phyloP scores from a whole-genome alignment of 64 coral and sea anemone genomes.

The Montipora foliosa region DNA sequence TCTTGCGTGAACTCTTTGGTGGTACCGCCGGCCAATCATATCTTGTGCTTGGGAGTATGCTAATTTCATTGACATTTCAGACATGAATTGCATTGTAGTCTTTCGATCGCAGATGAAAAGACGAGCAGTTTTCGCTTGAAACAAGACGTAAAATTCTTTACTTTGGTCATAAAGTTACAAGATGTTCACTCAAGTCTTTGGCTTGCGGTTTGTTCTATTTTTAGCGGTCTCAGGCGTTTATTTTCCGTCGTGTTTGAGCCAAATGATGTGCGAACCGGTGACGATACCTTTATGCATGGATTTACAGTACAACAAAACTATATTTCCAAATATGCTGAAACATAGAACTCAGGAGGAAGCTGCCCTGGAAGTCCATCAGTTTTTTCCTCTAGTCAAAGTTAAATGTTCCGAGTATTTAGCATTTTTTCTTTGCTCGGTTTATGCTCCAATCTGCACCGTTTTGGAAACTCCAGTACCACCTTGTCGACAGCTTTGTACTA shows the following conservation, averaged over 20 bases:
- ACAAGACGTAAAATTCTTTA: background rate
- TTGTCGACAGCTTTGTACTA: constrained; percentile 64
- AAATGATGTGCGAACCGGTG: constrained; percentile 60
- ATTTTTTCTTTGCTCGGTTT: constrained; percentile 64
- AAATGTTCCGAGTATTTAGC: constrained; percentile 63
- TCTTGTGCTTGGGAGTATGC: constrained; percentile 21
- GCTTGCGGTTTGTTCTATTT: constrained; percentile 25
- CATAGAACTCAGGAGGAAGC: constrained; percentile 44
- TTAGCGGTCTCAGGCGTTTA: constrained; percentile 67
- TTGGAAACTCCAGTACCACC: constrained; percentile 9
- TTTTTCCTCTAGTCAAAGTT: constrained; percentile 39
- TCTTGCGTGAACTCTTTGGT: background rate
- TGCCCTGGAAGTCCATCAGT: constrained; percentile 25
- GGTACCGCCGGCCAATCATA: constrained; percentile 47
- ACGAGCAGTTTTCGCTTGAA: background rate
- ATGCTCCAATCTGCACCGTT: constrained; percentile 46
- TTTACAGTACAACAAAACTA: constrained; percentile 62
- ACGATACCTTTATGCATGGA: constrained; percentile 44
- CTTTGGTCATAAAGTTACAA: background rate
- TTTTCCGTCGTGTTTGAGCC: constrained; percentile 72
- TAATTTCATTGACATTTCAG: constrained; percentile 76
- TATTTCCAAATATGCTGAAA: constrained; percentile 69
- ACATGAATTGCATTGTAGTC: background rate
- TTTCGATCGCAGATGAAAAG: background rate
- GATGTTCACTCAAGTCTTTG: constrained; percentile 3